Percentiles rank a stretch among this genome's conserved stretches.
These are phyloP conservation scores for Elaphurus davidianus DNA, from an alignment of 2,113 vertebrate genomes.

Conservation along the genomic window DNA sequence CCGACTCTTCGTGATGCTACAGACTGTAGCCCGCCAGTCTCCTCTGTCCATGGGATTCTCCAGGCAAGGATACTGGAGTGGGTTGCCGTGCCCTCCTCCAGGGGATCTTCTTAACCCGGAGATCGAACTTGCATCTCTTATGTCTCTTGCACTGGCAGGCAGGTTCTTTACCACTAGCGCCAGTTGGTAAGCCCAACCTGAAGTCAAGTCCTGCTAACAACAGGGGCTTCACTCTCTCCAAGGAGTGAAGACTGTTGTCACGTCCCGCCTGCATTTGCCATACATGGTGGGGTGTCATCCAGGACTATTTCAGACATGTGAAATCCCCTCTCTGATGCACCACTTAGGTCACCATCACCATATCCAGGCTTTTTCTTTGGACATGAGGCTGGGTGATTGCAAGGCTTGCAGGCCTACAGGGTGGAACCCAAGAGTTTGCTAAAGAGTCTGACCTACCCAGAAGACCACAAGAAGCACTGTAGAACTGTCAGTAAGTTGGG, in stretches of 20 bases:
- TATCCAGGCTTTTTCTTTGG: not conserved
- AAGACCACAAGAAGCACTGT: not conserved
- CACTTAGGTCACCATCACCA: not conserved
- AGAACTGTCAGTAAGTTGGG: not conserved
- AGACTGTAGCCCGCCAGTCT: not conserved
- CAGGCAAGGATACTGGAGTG: not conserved
- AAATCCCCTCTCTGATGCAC: not conserved
- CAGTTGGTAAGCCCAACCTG: not conserved
- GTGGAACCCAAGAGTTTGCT: not conserved
- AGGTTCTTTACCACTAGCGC: not conserved
- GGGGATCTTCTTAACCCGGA: not conserved
- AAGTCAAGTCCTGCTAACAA: not conserved
- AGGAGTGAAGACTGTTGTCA: not conserved
- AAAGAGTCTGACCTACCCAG: not conserved
- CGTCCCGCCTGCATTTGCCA: not conserved
- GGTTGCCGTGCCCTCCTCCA: not conserved
- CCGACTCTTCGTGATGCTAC: not conserved
- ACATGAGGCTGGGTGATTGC: not conserved
- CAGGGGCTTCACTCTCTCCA: not conserved
- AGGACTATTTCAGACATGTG: not conserved
- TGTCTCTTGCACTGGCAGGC: not conserved
- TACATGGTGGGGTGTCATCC: not conserved
- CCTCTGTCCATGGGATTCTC: not conserved
- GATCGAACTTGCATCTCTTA: not conserved
- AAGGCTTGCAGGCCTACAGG: not conserved